phyloP scores from a whole-genome alignment of 1,140 invertebrate species.

The Adoxophyes honmai region DNA sequence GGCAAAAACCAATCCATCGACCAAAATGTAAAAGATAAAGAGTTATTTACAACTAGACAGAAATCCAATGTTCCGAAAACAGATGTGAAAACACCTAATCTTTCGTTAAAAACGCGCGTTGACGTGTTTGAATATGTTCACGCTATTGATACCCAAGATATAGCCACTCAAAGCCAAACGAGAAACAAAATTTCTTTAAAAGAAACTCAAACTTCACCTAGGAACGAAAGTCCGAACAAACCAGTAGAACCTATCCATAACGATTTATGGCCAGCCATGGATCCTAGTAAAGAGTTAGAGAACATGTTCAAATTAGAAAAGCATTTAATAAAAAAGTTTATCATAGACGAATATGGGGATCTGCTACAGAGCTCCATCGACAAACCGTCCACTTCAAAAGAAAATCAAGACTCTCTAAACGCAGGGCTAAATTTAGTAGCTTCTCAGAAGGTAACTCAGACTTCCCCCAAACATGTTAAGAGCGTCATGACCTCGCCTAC shows the following conservation, averaged over 20 bases:
- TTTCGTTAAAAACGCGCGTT: slow-evolving; percentile 62
- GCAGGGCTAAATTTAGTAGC: slow-evolving; percentile 39
- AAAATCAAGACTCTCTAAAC: slow-evolving; percentile 18
- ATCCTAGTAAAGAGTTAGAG: slow-evolving; percentile 48
- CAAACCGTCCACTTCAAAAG: slow-evolving; percentile 59
- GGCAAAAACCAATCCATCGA: slow-evolving; percentile 8
- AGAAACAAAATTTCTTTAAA: slow-evolving; percentile 50
- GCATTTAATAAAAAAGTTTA: slow-evolving; percentile 66
- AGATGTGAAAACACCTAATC: no score
- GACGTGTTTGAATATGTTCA: slow-evolving; percentile 71
- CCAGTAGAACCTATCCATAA: slow-evolving; percentile 50
- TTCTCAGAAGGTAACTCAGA: slow-evolving; percentile 63
- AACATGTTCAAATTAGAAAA: slow-evolving; percentile 61
- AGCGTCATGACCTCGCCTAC: slow-evolving; percentile 67
- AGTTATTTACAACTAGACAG: slow-evolving; percentile 26
- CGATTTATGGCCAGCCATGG: slow-evolving; percentile 52
- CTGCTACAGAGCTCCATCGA: slow-evolving; percentile 48
- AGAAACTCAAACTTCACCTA: slow-evolving; percentile 70
- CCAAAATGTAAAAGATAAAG: slow-evolving; percentile 7
- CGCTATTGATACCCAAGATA: slow-evolving; percentile 61
- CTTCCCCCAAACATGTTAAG: slow-evolving; percentile 68
- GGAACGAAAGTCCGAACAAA: slow-evolving; percentile 42
- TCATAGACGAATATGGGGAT: slow-evolving; percentile 63
- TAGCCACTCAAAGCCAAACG: slow-evolving; percentile 56
- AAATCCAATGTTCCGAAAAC: slow-evolving; percentile 47